These are phyloP conservation scores for Microvelia longipes DNA, from an alignment of 1,140 invertebrate genomes.

Conservation along the genomic window DNA sequence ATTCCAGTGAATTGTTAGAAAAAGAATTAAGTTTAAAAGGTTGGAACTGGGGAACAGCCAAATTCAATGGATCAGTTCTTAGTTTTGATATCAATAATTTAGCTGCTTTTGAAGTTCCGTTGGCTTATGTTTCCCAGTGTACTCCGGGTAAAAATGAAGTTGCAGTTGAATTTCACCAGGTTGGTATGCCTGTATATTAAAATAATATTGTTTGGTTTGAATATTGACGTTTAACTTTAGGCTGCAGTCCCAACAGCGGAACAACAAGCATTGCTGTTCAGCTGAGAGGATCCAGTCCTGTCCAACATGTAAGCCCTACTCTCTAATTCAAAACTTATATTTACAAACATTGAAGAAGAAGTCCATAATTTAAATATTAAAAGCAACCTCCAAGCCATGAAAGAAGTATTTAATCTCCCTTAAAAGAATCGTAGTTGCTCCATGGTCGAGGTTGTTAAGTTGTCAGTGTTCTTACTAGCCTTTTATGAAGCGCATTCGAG, in stretches of 20 bases:
- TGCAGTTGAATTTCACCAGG: constrained; percentile 92
- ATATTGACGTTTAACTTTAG: neutral
- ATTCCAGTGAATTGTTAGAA: constrained; percentile 70
- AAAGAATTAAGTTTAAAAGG: constrained; percentile 90
- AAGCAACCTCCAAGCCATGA: too few relatives aligned
- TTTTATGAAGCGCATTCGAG: too few relatives aligned
- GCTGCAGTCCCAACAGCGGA: too few relatives aligned
- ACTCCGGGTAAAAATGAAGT: constrained; percentile 98
- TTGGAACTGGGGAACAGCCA: constrained; percentile 97
- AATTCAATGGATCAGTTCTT: constrained; percentile 80
- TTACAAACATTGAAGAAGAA: too few relatives aligned
- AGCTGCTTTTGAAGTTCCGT: constrained; percentile 89
- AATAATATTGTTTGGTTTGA: neutral
- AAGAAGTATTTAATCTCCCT: too few relatives aligned
- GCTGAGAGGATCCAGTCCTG: neutral
- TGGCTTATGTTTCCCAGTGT: constrained; percentile 90
- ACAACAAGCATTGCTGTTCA: neutral
- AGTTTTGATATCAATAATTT: constrained; percentile 82
- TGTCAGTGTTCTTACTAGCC: too few relatives aligned
- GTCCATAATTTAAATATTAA: too few relatives aligned
- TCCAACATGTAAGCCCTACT: neutral
- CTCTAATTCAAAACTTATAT: too few relatives aligned
- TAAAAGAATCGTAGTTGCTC: too few relatives aligned
- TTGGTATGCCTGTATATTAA: constrained; percentile 24
- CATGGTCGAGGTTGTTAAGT: too few relatives aligned